Evolutionary conservation across 2,113 vertebrate species (phyloP), one percentile per base, ranked within the genome.

Genomic region (Polyodon spathula): DNA sequence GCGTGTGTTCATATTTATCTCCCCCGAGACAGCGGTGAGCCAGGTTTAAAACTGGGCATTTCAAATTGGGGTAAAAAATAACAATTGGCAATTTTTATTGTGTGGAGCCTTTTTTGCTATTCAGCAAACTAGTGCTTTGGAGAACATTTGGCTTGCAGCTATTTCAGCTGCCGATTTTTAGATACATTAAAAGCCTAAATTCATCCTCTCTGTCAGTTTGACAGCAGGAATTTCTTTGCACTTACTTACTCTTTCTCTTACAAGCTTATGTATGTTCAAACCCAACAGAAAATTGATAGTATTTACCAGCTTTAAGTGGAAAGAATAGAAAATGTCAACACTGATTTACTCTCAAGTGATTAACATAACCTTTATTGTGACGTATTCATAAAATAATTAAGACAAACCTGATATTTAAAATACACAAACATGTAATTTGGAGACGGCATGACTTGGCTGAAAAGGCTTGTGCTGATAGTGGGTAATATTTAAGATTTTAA

Each of bases 61-160:
- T n/a, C n/a, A n/a, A n/a, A n/a, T n/a, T n/a, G n/a, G n/a, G n/a
- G n/a, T n/a, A n/a, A n/a, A n/a, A n/a, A n/a, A n/a, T n/a, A n/a
- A 68, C 73, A 67, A 73, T 69, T 78, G 62, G 60, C 60, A 64
- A 69, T 62, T 65, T 14, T 44, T 70, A 70, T 79, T 70, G 73
- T 60, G 68, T 27, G 57, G 42, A 59, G 39, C 56, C 51, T 57
- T 37, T 46, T 37, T 42, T 51, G 46, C 59, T 17, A 59, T 73
- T 75, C 81, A 77, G 71, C 67, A 68, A 81, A 71, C 76, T 76
- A 78, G 71, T 80, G 78, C 80, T 76, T 80, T 75, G 44, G 63
- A 68, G 69, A 72, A 66, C 63, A 60, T 58, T 71, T 68, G 73
- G 72, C 76, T 80, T 71, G 68, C 66, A 70, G 78, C 74, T 72